Conservation (phyloP, 1,140 invertebrate species). For the Ceratina japonica region DNA sequence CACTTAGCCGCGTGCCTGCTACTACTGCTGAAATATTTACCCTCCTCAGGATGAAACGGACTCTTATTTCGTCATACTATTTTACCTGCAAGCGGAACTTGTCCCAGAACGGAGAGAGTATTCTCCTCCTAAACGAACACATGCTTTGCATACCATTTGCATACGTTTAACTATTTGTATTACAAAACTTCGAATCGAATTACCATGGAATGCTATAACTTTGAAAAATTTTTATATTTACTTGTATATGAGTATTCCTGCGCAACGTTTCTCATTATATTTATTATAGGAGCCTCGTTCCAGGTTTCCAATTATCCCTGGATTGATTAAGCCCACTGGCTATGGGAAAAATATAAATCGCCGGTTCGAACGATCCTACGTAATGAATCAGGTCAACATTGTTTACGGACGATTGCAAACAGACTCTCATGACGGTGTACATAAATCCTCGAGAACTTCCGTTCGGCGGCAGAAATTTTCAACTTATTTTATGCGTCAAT, state of each 20-base stretch:
- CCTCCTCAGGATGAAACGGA: not conserved
- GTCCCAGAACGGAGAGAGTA: too few relatives aligned
- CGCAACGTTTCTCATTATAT: too few relatives aligned
- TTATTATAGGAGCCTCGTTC: too few relatives aligned
- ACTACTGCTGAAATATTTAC: constrained; percentile 37
- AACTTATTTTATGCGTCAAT: constrained; percentile 45
- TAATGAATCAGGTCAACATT: not conserved
- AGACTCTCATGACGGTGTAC: not conserved
- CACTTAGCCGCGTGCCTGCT: not conserved
- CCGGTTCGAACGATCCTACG: too few relatives aligned
- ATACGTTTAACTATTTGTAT: too few relatives aligned
- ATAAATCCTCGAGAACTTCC: not conserved
- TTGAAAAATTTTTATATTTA: too few relatives aligned
- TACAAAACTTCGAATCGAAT: too few relatives aligned
- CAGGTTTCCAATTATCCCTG: too few relatives aligned
- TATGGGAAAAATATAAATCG: not conserved
- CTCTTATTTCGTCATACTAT: constrained; percentile 1
- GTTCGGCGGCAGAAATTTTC: not conserved
- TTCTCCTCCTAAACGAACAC: too few relatives aligned
- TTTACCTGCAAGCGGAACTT: not conserved
- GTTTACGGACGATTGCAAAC: not conserved
- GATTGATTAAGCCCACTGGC: not conserved
- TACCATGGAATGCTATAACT: too few relatives aligned
- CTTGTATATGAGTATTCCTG: too few relatives aligned
- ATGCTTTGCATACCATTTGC: too few relatives aligned